Percentiles rank a stretch among this genome's conserved stretches.
phyloP scores from a whole-genome alignment of 1,140 invertebrate species.

The Aphelenchoides avenae region DNA sequence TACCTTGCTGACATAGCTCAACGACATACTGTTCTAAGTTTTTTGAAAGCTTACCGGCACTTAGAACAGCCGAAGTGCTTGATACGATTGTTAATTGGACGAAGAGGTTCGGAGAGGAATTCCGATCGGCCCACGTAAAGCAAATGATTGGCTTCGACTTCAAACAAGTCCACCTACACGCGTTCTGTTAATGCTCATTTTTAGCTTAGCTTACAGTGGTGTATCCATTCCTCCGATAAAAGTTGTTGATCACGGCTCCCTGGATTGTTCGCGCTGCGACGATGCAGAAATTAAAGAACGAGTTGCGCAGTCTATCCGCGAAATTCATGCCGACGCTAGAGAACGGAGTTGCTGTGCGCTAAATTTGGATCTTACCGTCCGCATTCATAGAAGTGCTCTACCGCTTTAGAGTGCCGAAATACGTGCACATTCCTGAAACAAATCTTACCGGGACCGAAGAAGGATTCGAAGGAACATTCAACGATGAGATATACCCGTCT shows the following conservation, averaged over 20 bases:
- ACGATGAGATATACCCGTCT: constrained; percentile 48
- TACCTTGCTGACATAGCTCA: too few relatives aligned
- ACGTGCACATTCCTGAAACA: too few relatives aligned
- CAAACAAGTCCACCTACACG: constrained; percentile 38
- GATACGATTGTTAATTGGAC: constrained; percentile 51
- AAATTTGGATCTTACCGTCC: too few relatives aligned
- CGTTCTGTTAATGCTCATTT: neutral
- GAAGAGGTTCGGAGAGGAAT: constrained; percentile 43
- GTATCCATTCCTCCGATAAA: constrained; percentile 38
- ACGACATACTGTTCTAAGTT: too few relatives aligned
- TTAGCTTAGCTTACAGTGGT: constrained; percentile 17
- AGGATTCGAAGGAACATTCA: constrained; percentile 48
- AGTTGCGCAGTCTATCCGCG: constrained; percentile 38
- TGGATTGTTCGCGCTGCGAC: constrained; percentile 37
- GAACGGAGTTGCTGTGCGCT: too few relatives aligned
- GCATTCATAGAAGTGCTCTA: too few relatives aligned
- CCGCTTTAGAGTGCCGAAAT: too few relatives aligned
- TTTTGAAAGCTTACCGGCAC: too few relatives aligned
- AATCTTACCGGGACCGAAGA: too few relatives aligned
- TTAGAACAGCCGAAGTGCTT: constrained; percentile 52
- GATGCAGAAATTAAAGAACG: constrained; percentile 43
- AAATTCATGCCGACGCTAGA: constrained; percentile 29
- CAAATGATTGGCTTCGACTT: constrained; percentile 47
- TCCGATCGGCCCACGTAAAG: constrained; percentile 54
- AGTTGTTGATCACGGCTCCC: constrained; percentile 26